Evolutionary conservation across 2,113 vertebrate genomes (phyloP).

Genomic region (Zingel zingel): DNA sequence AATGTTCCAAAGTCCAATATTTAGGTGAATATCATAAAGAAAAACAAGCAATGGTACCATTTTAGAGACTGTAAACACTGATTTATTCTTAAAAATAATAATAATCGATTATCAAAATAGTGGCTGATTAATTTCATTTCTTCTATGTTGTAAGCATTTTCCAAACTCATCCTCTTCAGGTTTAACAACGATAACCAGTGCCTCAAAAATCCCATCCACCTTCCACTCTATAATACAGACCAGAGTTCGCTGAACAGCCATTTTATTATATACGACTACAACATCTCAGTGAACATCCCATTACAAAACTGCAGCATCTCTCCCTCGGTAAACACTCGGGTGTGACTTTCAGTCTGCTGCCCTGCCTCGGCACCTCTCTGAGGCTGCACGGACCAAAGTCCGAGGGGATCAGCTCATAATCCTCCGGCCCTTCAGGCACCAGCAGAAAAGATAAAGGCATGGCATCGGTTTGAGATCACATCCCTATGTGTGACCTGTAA

Average conservation of each 20-base stretch:
- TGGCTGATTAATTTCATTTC: not conserved
- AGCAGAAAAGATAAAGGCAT: slow-evolving; percentile 58
- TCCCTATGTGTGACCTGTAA: slow-evolving; percentile 60
- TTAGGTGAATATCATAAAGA: not conserved
- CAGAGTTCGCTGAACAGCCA: slow-evolving; percentile 1
- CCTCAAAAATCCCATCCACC: not conserved
- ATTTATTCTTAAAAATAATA: not conserved
- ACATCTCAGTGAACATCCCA: slow-evolving; percentile 32
- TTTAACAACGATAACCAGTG: not conserved
- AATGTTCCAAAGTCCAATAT: not conserved
- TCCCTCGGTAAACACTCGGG: slow-evolving; percentile 39
- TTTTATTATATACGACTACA: slow-evolving; percentile 25
- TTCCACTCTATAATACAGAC: not conserved
- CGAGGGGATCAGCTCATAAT: slow-evolving; percentile 69
- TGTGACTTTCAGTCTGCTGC: slow-evolving; percentile 46
- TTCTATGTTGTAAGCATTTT: not conserved
- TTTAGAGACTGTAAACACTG: not conserved
- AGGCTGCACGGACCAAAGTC: slow-evolving; percentile 42
- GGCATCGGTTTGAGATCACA: slow-evolving; percentile 60
- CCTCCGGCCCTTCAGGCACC: slow-evolving; percentile 59
- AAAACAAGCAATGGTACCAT: not conserved
- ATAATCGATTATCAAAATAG: no score
- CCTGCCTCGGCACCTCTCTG: slow-evolving; percentile 15
- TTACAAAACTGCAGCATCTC: slow-evolving; percentile 26
- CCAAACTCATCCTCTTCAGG: not conserved